Percentiles rank a stretch among this genome's conserved stretches.
These are phyloP conservation scores for Carterocephalus palaemon DNA, from an alignment of 2,888 invertebrate species.

Conservation along the genomic window DNA sequence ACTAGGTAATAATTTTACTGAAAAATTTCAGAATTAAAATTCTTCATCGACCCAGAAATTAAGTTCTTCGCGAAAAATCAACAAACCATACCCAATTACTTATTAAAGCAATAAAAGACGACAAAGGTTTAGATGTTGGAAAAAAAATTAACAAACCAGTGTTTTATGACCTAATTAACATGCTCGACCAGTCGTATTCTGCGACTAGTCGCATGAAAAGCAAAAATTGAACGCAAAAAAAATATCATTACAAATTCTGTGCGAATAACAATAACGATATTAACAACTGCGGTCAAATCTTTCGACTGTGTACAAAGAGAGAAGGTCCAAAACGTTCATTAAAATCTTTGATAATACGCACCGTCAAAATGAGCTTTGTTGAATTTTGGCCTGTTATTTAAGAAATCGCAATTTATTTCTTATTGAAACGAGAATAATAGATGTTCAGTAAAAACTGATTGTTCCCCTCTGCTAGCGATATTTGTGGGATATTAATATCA, in stretches of 20 bases:
- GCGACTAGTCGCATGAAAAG: too few species aligned
- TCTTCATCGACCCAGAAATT: too few species aligned
- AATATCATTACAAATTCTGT: neutral
- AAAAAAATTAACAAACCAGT: too few species aligned
- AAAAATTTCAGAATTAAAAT: too few species aligned
- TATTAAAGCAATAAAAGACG: too few species aligned
- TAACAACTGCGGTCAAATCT: constrained; percentile 19
- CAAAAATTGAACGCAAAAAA: neutral
- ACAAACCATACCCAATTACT: too few species aligned
- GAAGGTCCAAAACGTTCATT: constrained; percentile 52
- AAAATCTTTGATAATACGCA: constrained; percentile 57
- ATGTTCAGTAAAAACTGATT: constrained; percentile 60
- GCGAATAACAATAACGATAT: constrained; percentile 21
- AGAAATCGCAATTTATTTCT: constrained; percentile 78
- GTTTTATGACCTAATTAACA: too few species aligned
- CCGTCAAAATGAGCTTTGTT: constrained; percentile 66
- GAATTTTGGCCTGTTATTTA: constrained; percentile 72
- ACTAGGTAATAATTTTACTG: too few species aligned
- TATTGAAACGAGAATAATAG: constrained; percentile 77
- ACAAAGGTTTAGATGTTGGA: too few species aligned
- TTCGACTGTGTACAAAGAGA: constrained; percentile 12
- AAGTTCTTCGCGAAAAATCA: too few species aligned
- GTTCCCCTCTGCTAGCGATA: constrained; percentile 55
- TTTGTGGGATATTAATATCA: constrained; percentile 70
- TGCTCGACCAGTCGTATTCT: too few species aligned